Conservation (phyloP, 2,888 invertebrate genomes). For the Lottia scabra region DNA sequence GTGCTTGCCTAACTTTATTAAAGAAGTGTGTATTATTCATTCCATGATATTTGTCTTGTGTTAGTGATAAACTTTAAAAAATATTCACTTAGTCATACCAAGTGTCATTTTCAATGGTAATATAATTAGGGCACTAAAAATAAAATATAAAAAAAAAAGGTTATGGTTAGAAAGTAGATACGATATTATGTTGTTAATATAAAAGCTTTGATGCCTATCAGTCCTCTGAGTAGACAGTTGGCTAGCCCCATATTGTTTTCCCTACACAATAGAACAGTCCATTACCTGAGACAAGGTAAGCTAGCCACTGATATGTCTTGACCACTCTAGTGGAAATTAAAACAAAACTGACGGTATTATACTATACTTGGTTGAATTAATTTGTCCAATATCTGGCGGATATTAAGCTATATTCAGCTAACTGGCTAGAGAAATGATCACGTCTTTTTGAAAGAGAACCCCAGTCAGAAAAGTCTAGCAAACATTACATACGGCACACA, state of each 20-base stretch:
- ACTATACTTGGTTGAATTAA: no score
- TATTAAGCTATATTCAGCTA: no score
- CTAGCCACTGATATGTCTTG: neutral
- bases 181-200: neutral
- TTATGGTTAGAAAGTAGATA: neutral
- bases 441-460: neutral
- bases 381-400: no score
- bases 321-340: neutral
- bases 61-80: no score
- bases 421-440: neutral
- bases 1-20: no score
- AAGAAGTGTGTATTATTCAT: no score
- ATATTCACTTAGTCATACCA: no score
- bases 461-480: neutral
- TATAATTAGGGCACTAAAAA: neutral
- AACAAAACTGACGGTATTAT: neutral
- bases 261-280: constrained; percentile 19
- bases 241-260: constrained; percentile 17
- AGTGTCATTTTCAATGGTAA: neutral
- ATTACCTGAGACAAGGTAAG: neutral
- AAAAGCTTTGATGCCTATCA: constrained; percentile 7
- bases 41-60: no score
- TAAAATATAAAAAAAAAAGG: neutral
- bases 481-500: constrained; percentile 2
- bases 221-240: neutral